Conservation (phyloP, 2,113 vertebrate genomes). For the Cyanoramphus novaezelandiae region DNA sequence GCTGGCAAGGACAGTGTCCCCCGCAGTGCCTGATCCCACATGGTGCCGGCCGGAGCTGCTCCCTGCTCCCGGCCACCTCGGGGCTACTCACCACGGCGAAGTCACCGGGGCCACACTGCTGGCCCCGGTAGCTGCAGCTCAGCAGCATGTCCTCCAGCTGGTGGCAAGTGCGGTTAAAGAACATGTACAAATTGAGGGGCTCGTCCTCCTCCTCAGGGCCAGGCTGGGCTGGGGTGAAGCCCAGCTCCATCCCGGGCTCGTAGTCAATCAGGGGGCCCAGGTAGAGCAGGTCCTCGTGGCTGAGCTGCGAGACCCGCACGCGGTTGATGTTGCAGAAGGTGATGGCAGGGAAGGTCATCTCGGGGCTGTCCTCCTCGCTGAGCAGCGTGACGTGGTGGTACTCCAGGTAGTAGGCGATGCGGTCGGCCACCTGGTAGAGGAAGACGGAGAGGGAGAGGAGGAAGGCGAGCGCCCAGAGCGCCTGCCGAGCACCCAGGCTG, state of each 20-base stretch:
- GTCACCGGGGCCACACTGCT: slow-evolving; percentile 83
- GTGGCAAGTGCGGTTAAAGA: slow-evolving; percentile 90
- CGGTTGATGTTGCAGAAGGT: slow-evolving; percentile 94
- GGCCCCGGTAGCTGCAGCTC: slow-evolving; percentile 85
- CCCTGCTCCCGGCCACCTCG: accelerated
- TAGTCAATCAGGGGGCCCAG: slow-evolving; percentile 87
- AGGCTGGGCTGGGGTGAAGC: slow-evolving; percentile 77
- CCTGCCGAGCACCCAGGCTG: slow-evolving; percentile 82
- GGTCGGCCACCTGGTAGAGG: slow-evolving; percentile 88
- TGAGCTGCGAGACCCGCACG: slow-evolving; percentile 87
- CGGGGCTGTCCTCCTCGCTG: slow-evolving; percentile 79
- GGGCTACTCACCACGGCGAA: slow-evolving; percentile 87
- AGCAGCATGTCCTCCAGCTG: slow-evolving; percentile 94
- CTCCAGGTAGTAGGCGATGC: slow-evolving; percentile 85
- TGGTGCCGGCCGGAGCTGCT: accelerated
- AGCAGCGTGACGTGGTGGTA: slow-evolving; percentile 89
- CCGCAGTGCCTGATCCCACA: accelerated
- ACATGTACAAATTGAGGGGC: slow-evolving; percentile 83
- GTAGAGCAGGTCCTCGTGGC: slow-evolving; percentile 87
- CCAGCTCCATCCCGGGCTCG: slow-evolving; percentile 84
- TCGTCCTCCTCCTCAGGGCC: slow-evolving; percentile 55
- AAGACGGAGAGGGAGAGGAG: slow-evolving; percentile 86
- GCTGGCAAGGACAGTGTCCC: not conserved
- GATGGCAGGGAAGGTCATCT: slow-evolving; percentile 88
- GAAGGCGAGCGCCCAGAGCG: slow-evolving; percentile 86